These are phyloP conservation scores for Strigamia transsilvanica DNA, from an alignment of 2,888 invertebrate genomes.

Conservation along the genomic window DNA sequence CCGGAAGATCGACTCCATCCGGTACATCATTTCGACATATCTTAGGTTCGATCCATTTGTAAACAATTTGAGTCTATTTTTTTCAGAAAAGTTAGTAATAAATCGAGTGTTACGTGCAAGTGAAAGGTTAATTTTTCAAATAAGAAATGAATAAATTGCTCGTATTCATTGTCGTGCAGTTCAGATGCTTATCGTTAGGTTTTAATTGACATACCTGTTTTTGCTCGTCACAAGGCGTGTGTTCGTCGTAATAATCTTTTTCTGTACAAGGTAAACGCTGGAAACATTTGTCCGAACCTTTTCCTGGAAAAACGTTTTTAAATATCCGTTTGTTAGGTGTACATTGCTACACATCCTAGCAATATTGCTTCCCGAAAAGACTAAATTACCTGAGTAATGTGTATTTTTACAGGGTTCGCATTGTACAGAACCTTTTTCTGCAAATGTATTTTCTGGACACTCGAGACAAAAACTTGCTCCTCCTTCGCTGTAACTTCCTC, in stretches of 20 bases:
- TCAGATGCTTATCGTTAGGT: neutral
- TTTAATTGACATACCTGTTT: conserved; percentile 61
- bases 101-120: neutral
- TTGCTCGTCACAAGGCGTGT: conserved; percentile 66
- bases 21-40: conserved; percentile 66
- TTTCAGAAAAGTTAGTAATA: conserved; percentile 34
- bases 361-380: neutral
- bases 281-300: conserved; percentile 66
- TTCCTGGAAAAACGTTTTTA: conserved; percentile 59
- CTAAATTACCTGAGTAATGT: conserved; percentile 62
- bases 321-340: neutral
- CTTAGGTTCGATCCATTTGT: conserved; percentile 68
- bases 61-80: conserved; percentile 64
- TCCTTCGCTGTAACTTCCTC: conserved; percentile 65
- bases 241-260: conserved; percentile 67
- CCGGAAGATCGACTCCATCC: conserved; percentile 65
- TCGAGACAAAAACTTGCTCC: conserved; percentile 64
- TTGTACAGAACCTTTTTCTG: conserved; percentile 64
- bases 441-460: conserved; percentile 67
- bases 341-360: too few relatives aligned
- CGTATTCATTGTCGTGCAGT: neutral
- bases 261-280: conserved; percentile 66
- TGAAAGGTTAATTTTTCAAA: neutral
- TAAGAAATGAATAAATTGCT: neutral
- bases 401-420: conserved; percentile 66